These are phyloP conservation scores for Phoenoteleia sp. DNA, from an alignment of 2,888 invertebrate genomes.

Conservation along the genomic window DNA sequence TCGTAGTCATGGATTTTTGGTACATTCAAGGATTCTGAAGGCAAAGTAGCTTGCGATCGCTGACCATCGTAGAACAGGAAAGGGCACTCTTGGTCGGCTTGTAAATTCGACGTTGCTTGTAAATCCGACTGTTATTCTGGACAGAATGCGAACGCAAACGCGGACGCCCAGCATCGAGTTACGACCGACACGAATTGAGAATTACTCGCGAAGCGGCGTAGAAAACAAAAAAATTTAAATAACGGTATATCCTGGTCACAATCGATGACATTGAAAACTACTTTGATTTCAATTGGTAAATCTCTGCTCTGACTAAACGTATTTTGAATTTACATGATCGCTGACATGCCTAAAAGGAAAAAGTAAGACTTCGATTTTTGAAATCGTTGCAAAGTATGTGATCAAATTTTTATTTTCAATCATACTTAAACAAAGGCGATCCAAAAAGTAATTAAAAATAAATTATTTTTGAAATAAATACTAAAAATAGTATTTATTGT, in stretches of 20 bases:
- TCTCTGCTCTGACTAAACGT: conserved; percentile 58
- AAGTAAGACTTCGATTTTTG: not conserved
- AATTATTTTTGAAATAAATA: too few relatives aligned
- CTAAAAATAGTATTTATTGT: too few relatives aligned
- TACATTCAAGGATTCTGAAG: conserved; percentile 78
- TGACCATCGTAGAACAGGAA: conserved; percentile 82
- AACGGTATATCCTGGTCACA: conserved; percentile 78
- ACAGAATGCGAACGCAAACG: conserved; percentile 78
- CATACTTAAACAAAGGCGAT: too few relatives aligned
- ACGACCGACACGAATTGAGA: conserved; percentile 85
- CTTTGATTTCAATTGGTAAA: conserved; percentile 81
- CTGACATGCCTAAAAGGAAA: conserved; percentile 12
- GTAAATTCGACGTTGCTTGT: conserved; percentile 84
- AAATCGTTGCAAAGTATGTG: too few relatives aligned
- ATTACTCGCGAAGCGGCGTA: conserved; percentile 80
- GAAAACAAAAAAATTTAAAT: conserved; percentile 75
- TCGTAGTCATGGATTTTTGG: conserved; percentile 76
- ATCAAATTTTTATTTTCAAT: too few relatives aligned
- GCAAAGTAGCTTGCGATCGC: conserved; percentile 68
- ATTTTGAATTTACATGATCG: conserved; percentile 54
- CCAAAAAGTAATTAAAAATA: too few relatives aligned
- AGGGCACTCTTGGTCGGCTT: conserved; percentile 85
- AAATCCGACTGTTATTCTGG: conserved; percentile 84
- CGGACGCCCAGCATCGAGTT: conserved; percentile 80
- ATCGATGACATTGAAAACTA: conserved; percentile 85